Evolutionary conservation across 2,797 vertebrate genomes (phyloP).

Genomic region (Mionectes olivaceus): DNA sequence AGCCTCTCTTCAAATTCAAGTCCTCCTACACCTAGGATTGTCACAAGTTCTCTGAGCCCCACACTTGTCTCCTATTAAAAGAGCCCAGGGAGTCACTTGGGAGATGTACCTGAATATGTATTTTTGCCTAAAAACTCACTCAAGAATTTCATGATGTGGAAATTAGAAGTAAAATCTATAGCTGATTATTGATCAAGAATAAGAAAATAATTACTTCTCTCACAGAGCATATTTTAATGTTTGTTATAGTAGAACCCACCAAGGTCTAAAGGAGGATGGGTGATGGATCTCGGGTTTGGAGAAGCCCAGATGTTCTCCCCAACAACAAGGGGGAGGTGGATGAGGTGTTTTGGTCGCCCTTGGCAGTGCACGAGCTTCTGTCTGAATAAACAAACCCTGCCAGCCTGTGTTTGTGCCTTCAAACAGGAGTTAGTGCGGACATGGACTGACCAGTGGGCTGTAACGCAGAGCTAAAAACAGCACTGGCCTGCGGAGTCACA

Average conservation of each 20-base stretch:
- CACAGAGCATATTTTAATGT: background rate
- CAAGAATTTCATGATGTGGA: background rate
- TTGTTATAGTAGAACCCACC: background rate
- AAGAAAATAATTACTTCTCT: background rate
- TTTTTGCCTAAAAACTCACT: background rate
- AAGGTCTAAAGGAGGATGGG: background rate
- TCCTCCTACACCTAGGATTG: background rate
- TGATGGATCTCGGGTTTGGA: background rate
- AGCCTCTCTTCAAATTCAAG: background rate
- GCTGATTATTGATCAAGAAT: background rate
- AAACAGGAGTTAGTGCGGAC: background rate
- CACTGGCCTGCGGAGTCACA: background rate
- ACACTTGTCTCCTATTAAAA: background rate
- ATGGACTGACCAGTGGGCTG: background rate
- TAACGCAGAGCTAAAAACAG: background rate
- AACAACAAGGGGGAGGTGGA: rapidly evolving
- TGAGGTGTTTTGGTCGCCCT: background rate
- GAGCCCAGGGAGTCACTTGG: background rate
- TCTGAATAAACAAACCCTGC: background rate
- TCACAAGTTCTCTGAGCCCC: background rate
- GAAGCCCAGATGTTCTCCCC: background rate
- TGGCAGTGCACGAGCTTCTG: background rate
- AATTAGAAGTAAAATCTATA: background rate
- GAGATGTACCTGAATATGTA: background rate
- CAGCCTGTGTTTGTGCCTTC: background rate